Base-by-base conservation (phyloP, 2,888 invertebrate genomes). In the Plagiodera versicolora region DNA sequence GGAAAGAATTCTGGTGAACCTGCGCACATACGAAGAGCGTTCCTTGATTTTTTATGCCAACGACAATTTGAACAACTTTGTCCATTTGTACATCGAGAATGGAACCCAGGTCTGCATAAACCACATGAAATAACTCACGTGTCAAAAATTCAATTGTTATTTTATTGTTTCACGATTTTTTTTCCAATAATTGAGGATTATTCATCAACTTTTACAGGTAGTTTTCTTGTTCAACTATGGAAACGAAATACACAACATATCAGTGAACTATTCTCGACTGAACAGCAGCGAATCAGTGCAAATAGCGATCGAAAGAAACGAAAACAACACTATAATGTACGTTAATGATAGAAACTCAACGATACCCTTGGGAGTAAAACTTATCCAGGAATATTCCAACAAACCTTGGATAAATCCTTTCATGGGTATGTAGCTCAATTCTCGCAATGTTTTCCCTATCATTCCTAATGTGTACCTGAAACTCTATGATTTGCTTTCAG, bases 61-160 rank as follows among this genome's bases (percentile, higher is more conserved):
- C 75, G 96, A 97, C 79, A 91, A 95, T 78, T 83, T 93, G 61
- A 95, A 95, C 77, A 97, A 97, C 79, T 96, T 96, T 78, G 89
- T 95, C 53, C 95, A 95, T 79, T 81, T 95, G 24, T 93, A 92
- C 79, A 88, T 95, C 63, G 87, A 89, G 66, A 89, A 89, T 63
- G 90, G 90, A 11, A 89, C 89, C 8, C 86, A 88, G 80, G 39
- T 39, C n/a, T 39, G 39, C 14, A 9, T 39, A 39, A 24, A 24
- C 24, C 14, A n/a, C n/a, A n/a, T n/a, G n/a, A n/a, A n/a, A n/a
- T n/a, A n/a, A n/a, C n/a, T n/a, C n/a, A n/a, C n/a, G n/a, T n/a
- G n/a, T n/a, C n/a, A n/a, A n/a, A n/a, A n/a, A n/a, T n/a, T n/a
- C n/a, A n/a, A n/a, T n/a, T n/a, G n/a, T n/a, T n/a, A n/a, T n/a